A percentile compares a stretch with the other conserved stretches of the same genome.
These are phyloP conservation scores for Terebella lapidaria DNA, from an alignment of 2,888 invertebrate genomes.

Conservation along the genomic window DNA sequence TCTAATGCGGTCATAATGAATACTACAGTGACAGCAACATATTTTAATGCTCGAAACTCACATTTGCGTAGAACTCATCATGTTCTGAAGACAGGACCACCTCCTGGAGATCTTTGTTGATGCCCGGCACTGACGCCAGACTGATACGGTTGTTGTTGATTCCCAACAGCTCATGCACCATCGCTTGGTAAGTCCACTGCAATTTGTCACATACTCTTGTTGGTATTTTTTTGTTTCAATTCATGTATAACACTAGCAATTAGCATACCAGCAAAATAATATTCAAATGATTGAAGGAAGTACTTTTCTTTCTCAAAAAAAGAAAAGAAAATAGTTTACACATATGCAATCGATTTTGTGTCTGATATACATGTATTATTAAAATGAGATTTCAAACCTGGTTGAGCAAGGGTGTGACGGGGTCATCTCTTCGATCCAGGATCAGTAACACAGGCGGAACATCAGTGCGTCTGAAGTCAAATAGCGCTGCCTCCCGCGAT, in stretches of 20 bases:
- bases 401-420: constrained; percentile 89
- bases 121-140: constrained; percentile 75
- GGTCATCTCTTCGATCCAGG: constrained; percentile 88
- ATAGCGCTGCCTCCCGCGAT: constrained; percentile 78
- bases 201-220: too few species aligned
- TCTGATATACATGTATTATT: neutral
- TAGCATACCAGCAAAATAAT: too few species aligned
- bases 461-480: constrained; percentile 72
- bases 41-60: too few species aligned
- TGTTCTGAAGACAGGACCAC: constrained; percentile 91
- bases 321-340: too few species aligned
- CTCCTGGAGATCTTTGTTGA: constrained; percentile 83
- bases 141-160: constrained; percentile 92
- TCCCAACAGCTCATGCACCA: constrained; percentile 94
- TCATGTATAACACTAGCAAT: too few species aligned
- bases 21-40: too few species aligned
- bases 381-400: constrained; percentile 59
- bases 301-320: too few species aligned
- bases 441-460: constrained; percentile 79
- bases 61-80: constrained; percentile 93
- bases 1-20: too few species aligned
- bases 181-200: constrained; percentile 99
- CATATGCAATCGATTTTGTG: too few species aligned
- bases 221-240: too few species aligned
- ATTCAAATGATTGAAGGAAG: too few species aligned